phyloP scores from a whole-genome alignment of 2,888 invertebrate genomes.

The Auanema freiburgensis region DNA sequence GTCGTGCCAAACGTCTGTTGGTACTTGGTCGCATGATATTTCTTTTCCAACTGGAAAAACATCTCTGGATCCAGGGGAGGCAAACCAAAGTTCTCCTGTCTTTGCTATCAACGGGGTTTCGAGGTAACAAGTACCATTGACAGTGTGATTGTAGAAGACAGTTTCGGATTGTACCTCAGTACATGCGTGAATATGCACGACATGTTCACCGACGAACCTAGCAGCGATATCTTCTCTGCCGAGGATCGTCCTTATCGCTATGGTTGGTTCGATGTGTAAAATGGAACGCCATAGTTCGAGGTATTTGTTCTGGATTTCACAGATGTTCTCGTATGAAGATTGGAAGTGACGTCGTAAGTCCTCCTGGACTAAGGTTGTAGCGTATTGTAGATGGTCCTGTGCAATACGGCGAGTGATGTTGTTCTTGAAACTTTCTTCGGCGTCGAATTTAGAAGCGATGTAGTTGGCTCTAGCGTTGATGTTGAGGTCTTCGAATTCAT shows the following conservation, averaged over 20 bases:
- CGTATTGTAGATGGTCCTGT: background rate
- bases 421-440: background rate
- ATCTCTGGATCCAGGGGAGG: slow-evolving; percentile 1
- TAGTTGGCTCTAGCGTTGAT: background rate
- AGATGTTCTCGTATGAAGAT: slow-evolving; percentile 9
- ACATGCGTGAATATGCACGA: slow-evolving; percentile 19
- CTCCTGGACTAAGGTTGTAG: background rate
- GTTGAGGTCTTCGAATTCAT: background rate
- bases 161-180: background rate
- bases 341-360: background rate
- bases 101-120: slow-evolving; percentile 19
- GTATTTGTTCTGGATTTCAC: slow-evolving; percentile 21
- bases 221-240: slow-evolving; percentile 25
- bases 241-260: slow-evolving; percentile 23
- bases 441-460: background rate
- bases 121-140: slow-evolving; percentile 21
- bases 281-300: slow-evolving; percentile 17
- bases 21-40: background rate
- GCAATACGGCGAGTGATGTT: background rate
- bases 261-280: slow-evolving; percentile 23
- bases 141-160: slow-evolving; percentile 13
- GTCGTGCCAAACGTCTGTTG: background rate
- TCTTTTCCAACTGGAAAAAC: background rate
- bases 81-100: background rate
- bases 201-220: slow-evolving; percentile 17